Evolutionary conservation across 2,113 vertebrate genomes (phyloP).

Genomic region (Astur gentilis): DNA sequence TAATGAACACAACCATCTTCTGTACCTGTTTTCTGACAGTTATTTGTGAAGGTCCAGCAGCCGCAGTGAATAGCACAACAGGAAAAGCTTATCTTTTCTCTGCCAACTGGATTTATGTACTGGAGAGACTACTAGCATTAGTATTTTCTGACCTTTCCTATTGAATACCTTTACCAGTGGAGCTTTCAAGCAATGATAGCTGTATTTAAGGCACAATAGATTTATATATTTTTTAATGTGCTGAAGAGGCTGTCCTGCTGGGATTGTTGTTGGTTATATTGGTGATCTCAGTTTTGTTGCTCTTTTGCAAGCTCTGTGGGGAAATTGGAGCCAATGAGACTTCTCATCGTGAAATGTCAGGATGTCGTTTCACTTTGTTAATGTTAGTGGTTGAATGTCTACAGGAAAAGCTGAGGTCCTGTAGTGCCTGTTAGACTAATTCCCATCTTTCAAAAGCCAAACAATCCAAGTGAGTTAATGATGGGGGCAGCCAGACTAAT

Average conservation of each 20-base stretch:
- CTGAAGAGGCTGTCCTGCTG: not conserved
- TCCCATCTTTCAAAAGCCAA: slow-evolving; percentile 36
- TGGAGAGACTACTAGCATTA: not conserved
- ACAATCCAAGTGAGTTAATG: slow-evolving; percentile 25
- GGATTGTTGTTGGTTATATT: not conserved
- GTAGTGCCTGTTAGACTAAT: not conserved
- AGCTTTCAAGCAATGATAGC: not conserved
- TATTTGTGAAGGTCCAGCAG: not conserved
- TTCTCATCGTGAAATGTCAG: not conserved
- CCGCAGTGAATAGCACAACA: not conserved
- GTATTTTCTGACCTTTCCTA: not conserved
- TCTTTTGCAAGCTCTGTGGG: not conserved
- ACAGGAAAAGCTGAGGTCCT: not conserved
- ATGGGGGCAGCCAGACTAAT: slow-evolving; percentile 19
- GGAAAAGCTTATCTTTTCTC: not conserved
- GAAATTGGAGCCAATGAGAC: not conserved
- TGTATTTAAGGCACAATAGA: not conserved
- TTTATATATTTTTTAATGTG: not conserved
- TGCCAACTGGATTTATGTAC: not conserved
- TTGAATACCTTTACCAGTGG: not conserved
- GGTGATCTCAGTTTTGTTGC: not conserved
- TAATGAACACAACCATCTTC: not conserved
- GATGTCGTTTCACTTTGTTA: not conserved
- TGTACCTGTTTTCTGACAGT: not conserved
- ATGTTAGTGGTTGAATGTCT: not conserved